Base-by-base conservation (phyloP, 2,888 invertebrate species). In the Folsomia manolachei region DNA sequence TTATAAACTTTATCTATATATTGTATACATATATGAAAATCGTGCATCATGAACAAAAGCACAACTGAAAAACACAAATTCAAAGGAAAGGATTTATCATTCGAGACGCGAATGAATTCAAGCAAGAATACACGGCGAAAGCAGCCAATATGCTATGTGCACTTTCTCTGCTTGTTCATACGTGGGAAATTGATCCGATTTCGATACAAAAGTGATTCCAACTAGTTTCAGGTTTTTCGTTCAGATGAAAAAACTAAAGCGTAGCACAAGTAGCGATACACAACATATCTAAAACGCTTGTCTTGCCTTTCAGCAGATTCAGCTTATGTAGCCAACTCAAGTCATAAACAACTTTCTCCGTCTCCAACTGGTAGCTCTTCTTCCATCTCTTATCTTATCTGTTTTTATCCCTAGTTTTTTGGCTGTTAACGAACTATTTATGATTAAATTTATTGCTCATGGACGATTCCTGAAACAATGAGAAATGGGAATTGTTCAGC, bases 271-370 rank as follows among this genome's bases (percentile, higher is more conserved):
- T 7, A 66, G 66, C 66, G 23, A 66, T 23, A 18, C n/a, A n/a
- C n/a, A n/a, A n/a, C n/a, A n/a, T n/a, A n/a, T n/a, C n/a, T n/a
- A n/a, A n/a, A n/a, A n/a, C n/a, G n/a, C n/a, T n/a, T n/a, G 23
- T 66, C 51, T 66, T 39, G 27, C 2, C 66, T 27, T 39, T 39
- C 7, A 39, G 39, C 27, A 2, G 51, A 52, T 21, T 66, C 51
- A 66, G 52, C 51, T 9, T n/a, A n/a, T n/a, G n/a, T 39, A 56
- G 19, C 56, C 56, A 67, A 60, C 67, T 67, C n/a, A n/a, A n/a
- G n/a, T n/a, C 67, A 26, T 67, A 67, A 67, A 67, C 53, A 25
- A 67, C 25, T 60, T 67, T 67, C 27, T 26, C 60, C 21, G 18
- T 39, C 52, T n/a, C n/a, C n/a, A n/a, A n/a, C n/a, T n/a, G n/a